Conservation (phyloP, 2,797 vertebrate genomes). For the Tauraco hartlaubi region DNA sequence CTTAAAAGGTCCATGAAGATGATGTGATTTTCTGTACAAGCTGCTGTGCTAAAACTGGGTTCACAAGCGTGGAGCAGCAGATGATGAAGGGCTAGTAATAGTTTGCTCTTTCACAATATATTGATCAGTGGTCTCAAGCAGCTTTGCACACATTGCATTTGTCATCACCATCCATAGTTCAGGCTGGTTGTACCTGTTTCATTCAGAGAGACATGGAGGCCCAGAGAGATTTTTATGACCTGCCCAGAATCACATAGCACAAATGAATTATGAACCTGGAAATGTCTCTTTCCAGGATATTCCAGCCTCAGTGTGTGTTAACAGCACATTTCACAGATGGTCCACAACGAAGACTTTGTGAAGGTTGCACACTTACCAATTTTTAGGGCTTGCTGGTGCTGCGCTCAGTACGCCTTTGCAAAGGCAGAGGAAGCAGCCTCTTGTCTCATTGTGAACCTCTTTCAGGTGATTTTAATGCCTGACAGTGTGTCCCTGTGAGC, state of each 20-base stretch:
- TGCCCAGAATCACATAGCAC: neutral
- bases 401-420: neutral
- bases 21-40: neutral
- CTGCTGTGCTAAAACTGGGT: neutral
- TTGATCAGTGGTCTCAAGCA: neutral
- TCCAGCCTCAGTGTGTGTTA: neutral
- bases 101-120: neutral
- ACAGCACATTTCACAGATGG: accelerated
- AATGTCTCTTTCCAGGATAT: neutral
- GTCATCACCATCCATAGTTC: neutral
- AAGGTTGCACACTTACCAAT: neutral
- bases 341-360: neutral
- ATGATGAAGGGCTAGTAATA: neutral
- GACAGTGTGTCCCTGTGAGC: neutral
- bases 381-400: neutral
- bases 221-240: neutral
- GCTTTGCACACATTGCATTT: neutral
- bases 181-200: neutral
- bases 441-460: neutral
- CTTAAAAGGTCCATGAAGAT: neutral
- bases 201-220: neutral
- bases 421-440: neutral
- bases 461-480: neutral
- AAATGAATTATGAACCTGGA: neutral
- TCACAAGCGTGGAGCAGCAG: neutral